Percentiles rank a stretch among this genome's conserved stretches.
Conservation (phyloP, 2,797 vertebrate genomes). For the Chromobotia macracanthus region DNA sequence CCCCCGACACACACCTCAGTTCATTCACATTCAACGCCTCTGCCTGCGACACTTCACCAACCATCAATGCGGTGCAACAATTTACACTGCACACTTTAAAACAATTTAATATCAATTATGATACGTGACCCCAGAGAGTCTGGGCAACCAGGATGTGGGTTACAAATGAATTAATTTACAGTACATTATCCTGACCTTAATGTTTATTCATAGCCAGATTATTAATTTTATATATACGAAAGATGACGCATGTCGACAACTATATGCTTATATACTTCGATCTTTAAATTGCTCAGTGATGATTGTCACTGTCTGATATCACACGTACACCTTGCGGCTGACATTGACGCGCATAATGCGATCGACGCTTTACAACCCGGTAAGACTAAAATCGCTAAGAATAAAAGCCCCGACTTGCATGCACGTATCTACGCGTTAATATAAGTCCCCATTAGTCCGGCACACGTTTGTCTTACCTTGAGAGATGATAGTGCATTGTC, state of each 20-base stretch:
- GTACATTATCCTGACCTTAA: neutral
- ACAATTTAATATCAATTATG: conserved; percentile 21
- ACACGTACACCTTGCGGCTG: conserved; percentile 20
- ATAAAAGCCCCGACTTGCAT: neutral
- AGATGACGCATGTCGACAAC: neutral
- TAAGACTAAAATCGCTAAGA: neutral
- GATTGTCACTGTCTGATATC: neutral
- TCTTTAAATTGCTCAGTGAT: neutral
- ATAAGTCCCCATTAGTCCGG: no score
- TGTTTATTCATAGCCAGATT: neutral
- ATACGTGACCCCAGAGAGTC: neutral
- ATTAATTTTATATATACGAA: no score
- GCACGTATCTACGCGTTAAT: neutral
- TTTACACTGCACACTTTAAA: conserved; percentile 21
- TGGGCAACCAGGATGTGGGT: neutral
- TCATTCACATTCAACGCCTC: conserved; percentile 55
- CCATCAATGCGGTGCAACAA: conserved; percentile 13
- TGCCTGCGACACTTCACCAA: conserved; percentile 17
- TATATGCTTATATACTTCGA: neutral
- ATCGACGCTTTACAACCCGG: neutral
- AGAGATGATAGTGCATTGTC: conserved; percentile 79
- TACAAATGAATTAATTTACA: neutral
- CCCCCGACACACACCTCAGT: conserved; percentile 38
- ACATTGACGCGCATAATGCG: neutral
- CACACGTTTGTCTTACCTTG: conserved; percentile 71